Conservation (phyloP, 2,113 vertebrate genomes). For the Lampris megalopsis region DNA sequence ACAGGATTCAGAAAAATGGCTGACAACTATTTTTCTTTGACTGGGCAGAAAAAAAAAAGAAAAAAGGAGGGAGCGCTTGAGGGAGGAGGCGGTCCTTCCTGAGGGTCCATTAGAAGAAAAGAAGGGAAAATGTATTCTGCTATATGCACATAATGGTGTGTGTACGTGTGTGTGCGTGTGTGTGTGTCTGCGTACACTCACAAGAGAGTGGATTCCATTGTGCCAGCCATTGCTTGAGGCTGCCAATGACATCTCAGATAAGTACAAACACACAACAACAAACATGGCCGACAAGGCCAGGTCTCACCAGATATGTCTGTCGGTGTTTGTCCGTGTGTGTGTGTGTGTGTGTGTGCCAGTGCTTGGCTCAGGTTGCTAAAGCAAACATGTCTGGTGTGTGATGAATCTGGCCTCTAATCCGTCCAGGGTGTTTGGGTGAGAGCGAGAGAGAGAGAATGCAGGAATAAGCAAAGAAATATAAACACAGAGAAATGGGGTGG, state of each 20-base stretch:
- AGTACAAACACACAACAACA: constrained; percentile 27
- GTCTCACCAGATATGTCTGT: constrained; percentile 27
- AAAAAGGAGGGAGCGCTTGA: not conserved
- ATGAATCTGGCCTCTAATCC: constrained; percentile 82
- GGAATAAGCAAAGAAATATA: constrained; percentile 78
- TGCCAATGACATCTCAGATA: constrained; percentile 33
- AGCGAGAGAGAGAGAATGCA: constrained; percentile 69
- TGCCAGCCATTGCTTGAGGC: constrained; percentile 5
- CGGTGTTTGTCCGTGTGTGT: constrained; percentile 37
- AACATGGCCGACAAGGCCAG: constrained; percentile 24
- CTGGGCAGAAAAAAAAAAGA: constrained; percentile 1
- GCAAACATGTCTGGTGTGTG: constrained; percentile 81
- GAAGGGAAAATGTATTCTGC: constrained; percentile 42
- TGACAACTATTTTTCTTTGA: constrained; percentile 58
- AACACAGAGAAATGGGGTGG: constrained; percentile 60
- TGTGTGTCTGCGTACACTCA: not conserved
- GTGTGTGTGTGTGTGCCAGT: constrained; percentile 26
- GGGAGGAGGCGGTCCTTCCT: constrained; percentile 18
- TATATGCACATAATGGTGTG: constrained; percentile 13
- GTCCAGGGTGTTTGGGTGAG: constrained; percentile 79
- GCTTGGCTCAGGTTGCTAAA: constrained; percentile 82
- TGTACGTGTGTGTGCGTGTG: constrained; percentile 13
- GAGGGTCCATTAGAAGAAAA: constrained; percentile 55
- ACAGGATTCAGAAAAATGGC: constrained; percentile 63
- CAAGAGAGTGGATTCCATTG: constrained; percentile 2